These are phyloP conservation scores for Empis livida DNA, from an alignment of 2,888 invertebrate species.

Conservation along the genomic window DNA sequence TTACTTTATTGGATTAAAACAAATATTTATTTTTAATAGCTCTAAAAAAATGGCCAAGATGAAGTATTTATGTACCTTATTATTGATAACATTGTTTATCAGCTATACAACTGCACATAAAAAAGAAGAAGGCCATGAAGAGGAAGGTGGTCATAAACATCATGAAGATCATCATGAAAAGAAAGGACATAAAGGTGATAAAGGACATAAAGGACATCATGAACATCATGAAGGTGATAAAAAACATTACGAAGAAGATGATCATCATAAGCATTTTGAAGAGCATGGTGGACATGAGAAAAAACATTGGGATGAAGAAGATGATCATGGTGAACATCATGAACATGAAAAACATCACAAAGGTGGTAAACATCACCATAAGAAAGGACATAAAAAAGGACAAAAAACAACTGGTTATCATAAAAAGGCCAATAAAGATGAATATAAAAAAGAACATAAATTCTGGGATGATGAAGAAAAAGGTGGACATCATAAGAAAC, in stretches of 20 bases:
- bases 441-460: conserved; percentile 75
- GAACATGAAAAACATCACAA: conserved; percentile 66
- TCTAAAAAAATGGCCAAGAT: not conserved
- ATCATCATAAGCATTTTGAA: conserved; percentile 61
- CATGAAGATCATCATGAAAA: conserved; percentile 26
- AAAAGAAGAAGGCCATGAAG: conserved; percentile 15
- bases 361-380: conserved; percentile 65
- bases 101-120: not conserved
- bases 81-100: not conserved
- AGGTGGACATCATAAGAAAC: conserved; percentile 70
- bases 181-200: conserved; percentile 62
- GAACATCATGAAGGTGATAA: conserved; percentile 33
- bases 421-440: conserved; percentile 76
- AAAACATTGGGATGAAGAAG: conserved; percentile 63
- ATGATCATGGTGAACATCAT: conserved; percentile 63
- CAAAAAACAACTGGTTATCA: conserved; percentile 74
- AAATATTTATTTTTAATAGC: too few relatives aligned
- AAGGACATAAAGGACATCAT: conserved; percentile 48
- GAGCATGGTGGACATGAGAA: conserved; percentile 72
- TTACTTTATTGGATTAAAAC: too few relatives aligned
- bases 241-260: conserved; percentile 66
- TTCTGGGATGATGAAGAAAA: conserved; percentile 81
- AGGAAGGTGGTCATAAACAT: conserved; percentile 28
- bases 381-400: conserved; percentile 75
- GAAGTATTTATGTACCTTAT: not conserved